Evolutionary conservation across 2,888 invertebrate species (phyloP), one percentile per base, ranked within the genome.

Genomic region (Eupithecia subumbrata): DNA sequence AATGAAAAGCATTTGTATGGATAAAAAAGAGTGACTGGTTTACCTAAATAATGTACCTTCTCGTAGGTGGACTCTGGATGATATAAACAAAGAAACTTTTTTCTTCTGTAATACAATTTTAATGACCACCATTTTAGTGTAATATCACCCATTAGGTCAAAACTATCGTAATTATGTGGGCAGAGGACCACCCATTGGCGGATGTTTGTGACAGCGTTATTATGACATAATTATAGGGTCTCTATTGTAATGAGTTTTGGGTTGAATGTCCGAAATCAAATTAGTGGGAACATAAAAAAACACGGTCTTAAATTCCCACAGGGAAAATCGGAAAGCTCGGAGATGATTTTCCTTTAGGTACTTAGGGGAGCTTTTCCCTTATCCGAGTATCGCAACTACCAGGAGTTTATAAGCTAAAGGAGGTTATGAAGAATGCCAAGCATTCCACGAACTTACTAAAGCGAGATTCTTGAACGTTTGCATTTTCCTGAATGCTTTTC

Each of bases 331-430:
- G 5, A 48, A 48, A 48, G 45, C 16, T n/a, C 2, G 9, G 48
- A 48, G 5, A 48, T n/a, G 2, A 48, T 69, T 69, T 48, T 52
- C 68, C 68, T 67, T 22, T 5, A n/a, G n/a, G n/a, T n/a, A 25
- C 67, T 67, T 67, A 63, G 64, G 71, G 71, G 34, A 71, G 64
- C 34, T 72, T 72, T 64, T 66, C 71, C 71, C 64, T 43, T n/a
- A 72, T n/a, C 64, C 11, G 71, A 45, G 64, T 22, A 74, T 70
- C 45, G 66, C 43, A 40, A 16, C 30, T 74, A 78, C 79, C 74
- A 79, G 79, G 76, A 66, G 40, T 18, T 30, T 48, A 78, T 71
- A 74, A 71, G 45, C 22, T 22, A 37, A 71, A 66, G 69, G 45
- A 48, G 64, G 45, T 9, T 72, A 11, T 12, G n/a, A 64, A 64